Conservation (phyloP, 2,113 vertebrate species). For the Bungarus multicinctus region DNA sequence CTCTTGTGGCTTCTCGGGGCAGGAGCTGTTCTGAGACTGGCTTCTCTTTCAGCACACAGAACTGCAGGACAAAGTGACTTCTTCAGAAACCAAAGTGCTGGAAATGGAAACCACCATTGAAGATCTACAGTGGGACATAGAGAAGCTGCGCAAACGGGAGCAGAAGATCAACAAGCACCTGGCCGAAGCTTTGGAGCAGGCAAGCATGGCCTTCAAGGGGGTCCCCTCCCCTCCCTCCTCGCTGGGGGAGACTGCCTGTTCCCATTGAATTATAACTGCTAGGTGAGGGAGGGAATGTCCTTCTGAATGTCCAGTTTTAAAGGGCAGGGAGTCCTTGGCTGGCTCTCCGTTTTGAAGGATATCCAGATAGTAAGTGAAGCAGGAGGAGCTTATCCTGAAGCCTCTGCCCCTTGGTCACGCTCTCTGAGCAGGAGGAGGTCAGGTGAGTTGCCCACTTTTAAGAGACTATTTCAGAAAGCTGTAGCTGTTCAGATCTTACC, state of each 20-base stretch:
- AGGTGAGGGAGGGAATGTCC: not conserved
- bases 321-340: not conserved
- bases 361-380: not conserved
- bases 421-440: not conserved
- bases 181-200: slow-evolving; percentile 90
- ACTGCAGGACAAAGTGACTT: slow-evolving; percentile 88
- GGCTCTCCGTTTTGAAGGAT: not conserved
- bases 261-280: not conserved
- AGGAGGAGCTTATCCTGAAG: not conserved
- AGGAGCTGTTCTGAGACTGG: not conserved
- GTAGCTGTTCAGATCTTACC: too few relatives aligned
- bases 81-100: slow-evolving; percentile 91
- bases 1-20: too few relatives aligned
- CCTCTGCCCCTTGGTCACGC: not conserved
- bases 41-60: slow-evolving; percentile 78
- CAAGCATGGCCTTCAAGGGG: not conserved
- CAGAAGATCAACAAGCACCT: slow-evolving; percentile 91
- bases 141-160: slow-evolving; percentile 89
- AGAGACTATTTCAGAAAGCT: not conserved
- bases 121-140: slow-evolving; percentile 93
- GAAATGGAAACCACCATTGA: slow-evolving; percentile 93
- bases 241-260: not conserved
- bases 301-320: not conserved
- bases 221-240: accelerated
- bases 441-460: not conserved